Percentiles rank a stretch among this genome's conserved stretches.
Conservation (phyloP, 2,888 invertebrate species). For the Rhopalosiphum nymphaeae region DNA sequence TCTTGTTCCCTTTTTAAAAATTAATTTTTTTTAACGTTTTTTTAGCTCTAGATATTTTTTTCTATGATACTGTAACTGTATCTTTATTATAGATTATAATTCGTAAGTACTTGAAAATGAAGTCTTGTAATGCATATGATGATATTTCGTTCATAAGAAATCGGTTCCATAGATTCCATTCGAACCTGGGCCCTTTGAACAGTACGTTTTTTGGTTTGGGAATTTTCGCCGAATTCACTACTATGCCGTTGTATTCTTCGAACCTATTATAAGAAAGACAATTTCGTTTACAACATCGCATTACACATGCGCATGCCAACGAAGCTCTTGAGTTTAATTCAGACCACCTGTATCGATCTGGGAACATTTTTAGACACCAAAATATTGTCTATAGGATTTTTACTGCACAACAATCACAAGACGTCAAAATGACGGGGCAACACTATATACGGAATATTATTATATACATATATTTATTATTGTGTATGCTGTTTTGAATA, state of each 20-base stretch:
- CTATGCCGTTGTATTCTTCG: background rate
- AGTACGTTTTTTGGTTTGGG: conserved; percentile 21
- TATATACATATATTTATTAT: background rate
- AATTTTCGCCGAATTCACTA: conserved; percentile 32
- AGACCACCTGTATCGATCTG: conserved; percentile 60
- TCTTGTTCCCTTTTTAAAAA: background rate
- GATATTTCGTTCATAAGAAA: background rate
- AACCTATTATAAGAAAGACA: conserved; percentile 17
- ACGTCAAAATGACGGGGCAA: conserved; percentile 49
- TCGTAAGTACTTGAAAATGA: conserved; percentile 27
- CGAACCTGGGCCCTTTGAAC: conserved; percentile 47
- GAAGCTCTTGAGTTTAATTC: conserved; percentile 4
- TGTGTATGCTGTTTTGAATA: conserved; percentile 49
- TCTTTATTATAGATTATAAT: background rate
- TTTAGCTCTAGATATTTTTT: background rate
- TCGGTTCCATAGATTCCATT: conserved; percentile 42
- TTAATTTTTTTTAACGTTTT: background rate
- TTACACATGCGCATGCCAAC: background rate
- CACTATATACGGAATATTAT: conserved; percentile 15
- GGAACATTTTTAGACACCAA: conserved; percentile 33
- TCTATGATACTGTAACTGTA: background rate
- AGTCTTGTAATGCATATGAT: conserved; percentile 21
- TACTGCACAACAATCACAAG: conserved; percentile 32
- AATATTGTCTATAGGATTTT: conserved; percentile 34
- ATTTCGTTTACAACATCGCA: background rate